phyloP scores from a whole-genome alignment of 2,113 vertebrate species.

The Siphamia tubifer region DNA sequence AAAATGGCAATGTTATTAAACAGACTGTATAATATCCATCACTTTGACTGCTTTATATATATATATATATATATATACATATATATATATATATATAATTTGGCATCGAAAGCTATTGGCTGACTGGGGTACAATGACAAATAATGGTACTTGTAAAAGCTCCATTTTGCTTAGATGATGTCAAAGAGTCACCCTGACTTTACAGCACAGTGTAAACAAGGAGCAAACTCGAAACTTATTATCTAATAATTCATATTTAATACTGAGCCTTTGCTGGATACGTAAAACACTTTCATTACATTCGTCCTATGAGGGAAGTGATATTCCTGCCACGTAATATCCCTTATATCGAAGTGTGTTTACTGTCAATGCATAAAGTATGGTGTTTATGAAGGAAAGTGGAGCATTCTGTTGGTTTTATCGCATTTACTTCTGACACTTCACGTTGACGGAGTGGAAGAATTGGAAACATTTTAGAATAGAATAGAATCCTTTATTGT shows the following conservation, averaged over 20 bases:
- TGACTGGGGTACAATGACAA: not conserved
- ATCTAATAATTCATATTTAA: conserved; percentile 1
- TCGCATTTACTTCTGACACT: conserved; percentile 14
- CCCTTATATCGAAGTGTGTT: not conserved
- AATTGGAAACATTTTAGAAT: not conserved
- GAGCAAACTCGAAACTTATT: not conserved
- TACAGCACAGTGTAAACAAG: not conserved
- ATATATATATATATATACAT: too few species aligned
- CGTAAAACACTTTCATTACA: not conserved
- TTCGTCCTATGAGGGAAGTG: not conserved
- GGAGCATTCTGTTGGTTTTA: not conserved
- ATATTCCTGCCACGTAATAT: not conserved
- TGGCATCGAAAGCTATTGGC: not conserved
- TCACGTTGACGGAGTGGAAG: not conserved
- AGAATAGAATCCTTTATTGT: too few species aligned
- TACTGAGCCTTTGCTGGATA: not conserved
- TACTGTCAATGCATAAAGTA: not conserved
- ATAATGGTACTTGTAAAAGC: not conserved
- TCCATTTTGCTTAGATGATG: not conserved
- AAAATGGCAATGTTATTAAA: not conserved
- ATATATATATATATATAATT: not conserved
- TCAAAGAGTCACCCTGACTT: not conserved
- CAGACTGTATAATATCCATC: conserved; percentile 3
- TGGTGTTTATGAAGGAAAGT: not conserved
- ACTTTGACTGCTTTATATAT: not conserved